phyloP scores from a whole-genome alignment of 2,797 vertebrate genomes.

The Ibycter americanus region DNA sequence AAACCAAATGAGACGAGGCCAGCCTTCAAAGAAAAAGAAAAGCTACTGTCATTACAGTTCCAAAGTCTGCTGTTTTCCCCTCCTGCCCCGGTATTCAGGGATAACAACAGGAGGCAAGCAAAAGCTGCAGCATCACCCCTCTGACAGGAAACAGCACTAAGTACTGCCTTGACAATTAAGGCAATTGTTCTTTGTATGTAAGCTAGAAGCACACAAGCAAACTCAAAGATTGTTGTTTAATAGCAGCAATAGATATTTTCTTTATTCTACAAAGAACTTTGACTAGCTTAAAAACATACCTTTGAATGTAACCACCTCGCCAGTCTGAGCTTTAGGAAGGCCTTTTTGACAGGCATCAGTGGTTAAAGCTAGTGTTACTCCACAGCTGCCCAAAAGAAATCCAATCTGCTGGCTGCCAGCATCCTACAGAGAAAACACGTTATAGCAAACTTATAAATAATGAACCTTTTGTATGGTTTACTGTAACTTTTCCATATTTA shows the following conservation, averaged over 20 bases:
- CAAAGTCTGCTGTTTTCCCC: background rate
- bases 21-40: constrained; percentile 79
- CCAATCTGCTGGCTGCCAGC: constrained; percentile 96
- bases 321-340: constrained; percentile 93
- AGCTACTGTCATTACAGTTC: background rate
- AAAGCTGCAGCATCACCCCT: background rate
- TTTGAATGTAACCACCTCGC: constrained; percentile 94
- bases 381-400: constrained; percentile 94
- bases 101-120: background rate
- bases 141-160: background rate
- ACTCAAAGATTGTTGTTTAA: background rate
- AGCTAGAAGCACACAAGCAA: background rate
- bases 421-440: constrained; percentile 77
- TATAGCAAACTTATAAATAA: background rate
- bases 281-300: constrained; percentile 71
- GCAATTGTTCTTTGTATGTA: background rate
- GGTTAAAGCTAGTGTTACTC: constrained; percentile 90
- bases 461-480: background rate
- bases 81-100: background rate
- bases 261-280: background rate
- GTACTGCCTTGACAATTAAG: background rate
- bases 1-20: constrained; percentile 94
- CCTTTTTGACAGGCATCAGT: constrained; percentile 97
- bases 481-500: background rate
- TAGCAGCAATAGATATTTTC: background rate